Conservation (phyloP, 2,797 vertebrate genomes). For the Scolopax rusticola region DNA sequence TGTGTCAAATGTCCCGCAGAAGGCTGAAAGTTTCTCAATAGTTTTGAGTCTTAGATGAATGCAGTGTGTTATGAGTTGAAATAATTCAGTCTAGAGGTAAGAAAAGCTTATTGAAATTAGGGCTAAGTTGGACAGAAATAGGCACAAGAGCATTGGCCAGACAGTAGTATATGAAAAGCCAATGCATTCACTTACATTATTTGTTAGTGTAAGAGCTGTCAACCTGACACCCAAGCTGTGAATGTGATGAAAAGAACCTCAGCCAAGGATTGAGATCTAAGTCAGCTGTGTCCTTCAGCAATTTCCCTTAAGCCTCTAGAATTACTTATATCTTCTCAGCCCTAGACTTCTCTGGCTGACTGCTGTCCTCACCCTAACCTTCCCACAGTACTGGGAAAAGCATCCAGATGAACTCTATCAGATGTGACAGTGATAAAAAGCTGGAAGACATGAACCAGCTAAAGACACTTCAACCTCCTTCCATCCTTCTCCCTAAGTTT, state of each 20-base stretch:
- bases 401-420: background rate
- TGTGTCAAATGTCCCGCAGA: background rate
- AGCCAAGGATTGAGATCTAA: background rate
- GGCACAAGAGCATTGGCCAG: background rate
- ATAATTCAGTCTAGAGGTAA: background rate
- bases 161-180: background rate
- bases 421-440: background rate
- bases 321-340: background rate
- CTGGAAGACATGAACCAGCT: background rate
- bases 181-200: background rate
- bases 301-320: background rate
- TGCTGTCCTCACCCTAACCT: constrained; percentile 22
- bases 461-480: background rate
- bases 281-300: background rate
- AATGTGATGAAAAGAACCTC: background rate
- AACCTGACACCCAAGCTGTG: background rate
- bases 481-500: background rate
- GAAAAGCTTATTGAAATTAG: background rate
- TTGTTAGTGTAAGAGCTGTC: background rate
- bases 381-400: background rate
- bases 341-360: constrained; percentile 17
- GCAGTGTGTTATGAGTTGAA: background rate
- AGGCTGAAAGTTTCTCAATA: background rate
- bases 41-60: background rate
- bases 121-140: background rate